These are phyloP conservation scores for Zaprionus davidi DNA, from an alignment of 1,140 invertebrate genomes.

Conservation along the genomic window DNA sequence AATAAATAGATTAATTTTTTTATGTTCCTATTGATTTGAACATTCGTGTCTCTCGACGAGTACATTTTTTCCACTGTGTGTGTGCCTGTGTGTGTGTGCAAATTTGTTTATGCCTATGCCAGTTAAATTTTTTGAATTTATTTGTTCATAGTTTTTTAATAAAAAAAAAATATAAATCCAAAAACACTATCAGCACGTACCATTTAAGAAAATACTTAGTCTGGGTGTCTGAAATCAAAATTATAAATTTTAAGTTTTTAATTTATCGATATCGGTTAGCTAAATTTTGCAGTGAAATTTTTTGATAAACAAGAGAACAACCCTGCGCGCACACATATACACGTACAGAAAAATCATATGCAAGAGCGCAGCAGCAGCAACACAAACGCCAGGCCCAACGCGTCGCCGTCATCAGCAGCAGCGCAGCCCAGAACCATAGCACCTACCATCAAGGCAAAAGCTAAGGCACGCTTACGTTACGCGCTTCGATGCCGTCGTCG, in stretches of 20 bases:
- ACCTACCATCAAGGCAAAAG: constrained; percentile 16
- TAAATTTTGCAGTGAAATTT: constrained; percentile 40
- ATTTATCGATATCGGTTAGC: constrained; percentile 48
- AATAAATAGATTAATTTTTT: constrained; percentile 3
- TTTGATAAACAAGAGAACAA: constrained; percentile 48
- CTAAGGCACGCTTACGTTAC: constrained; percentile 51
- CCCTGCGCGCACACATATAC: constrained; percentile 39
- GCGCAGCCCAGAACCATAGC: constrained; percentile 25
- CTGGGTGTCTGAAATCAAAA: constrained; percentile 39
- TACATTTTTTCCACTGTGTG: constrained; percentile 13
- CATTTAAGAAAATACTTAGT: constrained; percentile 18
- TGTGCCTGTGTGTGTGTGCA: constrained; percentile 14
- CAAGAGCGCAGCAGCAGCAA: constrained; percentile 54
- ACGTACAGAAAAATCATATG: constrained; percentile 42
- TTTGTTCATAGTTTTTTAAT: neutral
- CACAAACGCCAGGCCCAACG: constrained; percentile 44
- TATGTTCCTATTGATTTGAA: neutral
- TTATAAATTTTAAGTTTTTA: constrained; percentile 35
- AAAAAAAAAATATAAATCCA: neutral
- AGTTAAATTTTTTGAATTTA: neutral
- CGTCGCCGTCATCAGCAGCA: constrained; percentile 27
- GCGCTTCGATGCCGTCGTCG: constrained; percentile 38
- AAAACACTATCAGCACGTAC: too few relatives aligned
- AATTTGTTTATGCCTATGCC: constrained; percentile 9
- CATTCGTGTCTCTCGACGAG: constrained; percentile 4